phyloP scores from a whole-genome alignment of 2,797 vertebrate species.

The Premnoplex brunnescens region DNA sequence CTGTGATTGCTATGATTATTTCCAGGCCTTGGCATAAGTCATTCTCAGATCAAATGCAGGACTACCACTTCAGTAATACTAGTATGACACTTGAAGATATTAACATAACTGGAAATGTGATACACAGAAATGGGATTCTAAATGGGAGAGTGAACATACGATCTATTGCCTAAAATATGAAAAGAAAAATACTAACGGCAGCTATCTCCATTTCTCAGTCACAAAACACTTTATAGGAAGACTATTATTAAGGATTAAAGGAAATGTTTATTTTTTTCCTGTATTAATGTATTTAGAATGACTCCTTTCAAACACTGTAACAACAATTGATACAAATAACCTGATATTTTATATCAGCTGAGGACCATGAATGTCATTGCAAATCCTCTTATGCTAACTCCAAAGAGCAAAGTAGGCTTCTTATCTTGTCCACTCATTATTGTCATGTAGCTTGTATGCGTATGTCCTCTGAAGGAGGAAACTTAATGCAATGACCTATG shows the following conservation, averaged over 20 bases:
- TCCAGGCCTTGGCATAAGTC: background rate
- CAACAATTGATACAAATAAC: background rate
- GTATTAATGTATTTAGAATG: background rate
- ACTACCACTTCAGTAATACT: background rate
- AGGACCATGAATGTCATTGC: background rate
- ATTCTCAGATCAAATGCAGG: background rate
- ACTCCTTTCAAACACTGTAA: background rate
- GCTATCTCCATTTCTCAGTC: background rate
- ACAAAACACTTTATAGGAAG: background rate
- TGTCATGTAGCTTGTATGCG: background rate
- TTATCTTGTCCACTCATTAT: background rate
- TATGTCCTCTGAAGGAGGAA: background rate
- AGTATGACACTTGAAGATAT: background rate
- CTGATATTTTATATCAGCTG: background rate
- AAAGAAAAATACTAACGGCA: fast-evolving
- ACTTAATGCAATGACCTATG: background rate
- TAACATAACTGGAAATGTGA: background rate
- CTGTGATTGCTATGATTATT: background rate
- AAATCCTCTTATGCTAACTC: background rate
- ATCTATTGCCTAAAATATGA: background rate
- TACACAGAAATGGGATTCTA: background rate
- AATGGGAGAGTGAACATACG: background rate
- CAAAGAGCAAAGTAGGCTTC: background rate
- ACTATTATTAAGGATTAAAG: background rate
- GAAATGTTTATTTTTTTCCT: background rate